Percentiles rank a stretch among this genome's conserved stretches.
Conservation (phyloP, 2,797 vertebrate genomes). For the Okamejei kenojei region DNA sequence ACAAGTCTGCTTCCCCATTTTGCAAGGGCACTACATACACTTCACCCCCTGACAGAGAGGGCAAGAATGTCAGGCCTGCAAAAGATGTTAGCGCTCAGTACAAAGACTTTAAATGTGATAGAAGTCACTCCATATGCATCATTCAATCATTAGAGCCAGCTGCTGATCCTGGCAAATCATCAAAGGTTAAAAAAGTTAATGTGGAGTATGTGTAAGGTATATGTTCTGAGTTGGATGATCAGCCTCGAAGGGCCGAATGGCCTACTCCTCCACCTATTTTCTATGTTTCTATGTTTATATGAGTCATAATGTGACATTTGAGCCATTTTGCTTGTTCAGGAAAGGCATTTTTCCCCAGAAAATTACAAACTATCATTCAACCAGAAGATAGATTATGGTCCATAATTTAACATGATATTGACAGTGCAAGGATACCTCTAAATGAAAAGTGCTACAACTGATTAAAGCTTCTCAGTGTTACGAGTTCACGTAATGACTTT, state of each 20-base stretch:
- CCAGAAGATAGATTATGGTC: background rate
- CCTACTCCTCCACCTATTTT: no score
- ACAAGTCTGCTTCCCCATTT: background rate
- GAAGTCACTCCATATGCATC: background rate
- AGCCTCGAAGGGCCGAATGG: no score
- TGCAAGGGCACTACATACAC: background rate
- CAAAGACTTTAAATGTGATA: background rate
- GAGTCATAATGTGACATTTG: background rate
- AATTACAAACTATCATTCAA: background rate
- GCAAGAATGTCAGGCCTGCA: background rate
- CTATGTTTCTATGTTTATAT: no score
- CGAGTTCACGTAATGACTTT: no score
- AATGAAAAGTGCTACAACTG: constrained; percentile 7
- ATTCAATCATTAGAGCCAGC: background rate
- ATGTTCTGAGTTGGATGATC: no score
- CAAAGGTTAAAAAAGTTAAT: background rate
- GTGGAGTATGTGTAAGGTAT: background rate
- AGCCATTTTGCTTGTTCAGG: background rate
- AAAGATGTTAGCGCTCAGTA: background rate
- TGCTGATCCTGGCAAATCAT: background rate
- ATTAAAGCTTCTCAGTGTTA: background rate
- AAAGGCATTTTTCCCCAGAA: background rate
- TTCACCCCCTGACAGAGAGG: background rate
- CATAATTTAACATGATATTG: background rate
- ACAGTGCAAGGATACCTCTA: background rate